Evolutionary conservation across 1,140 invertebrate species (phyloP), one percentile per base, ranked within the genome.

Genomic region (Diplogasteroides magnus): DNA sequence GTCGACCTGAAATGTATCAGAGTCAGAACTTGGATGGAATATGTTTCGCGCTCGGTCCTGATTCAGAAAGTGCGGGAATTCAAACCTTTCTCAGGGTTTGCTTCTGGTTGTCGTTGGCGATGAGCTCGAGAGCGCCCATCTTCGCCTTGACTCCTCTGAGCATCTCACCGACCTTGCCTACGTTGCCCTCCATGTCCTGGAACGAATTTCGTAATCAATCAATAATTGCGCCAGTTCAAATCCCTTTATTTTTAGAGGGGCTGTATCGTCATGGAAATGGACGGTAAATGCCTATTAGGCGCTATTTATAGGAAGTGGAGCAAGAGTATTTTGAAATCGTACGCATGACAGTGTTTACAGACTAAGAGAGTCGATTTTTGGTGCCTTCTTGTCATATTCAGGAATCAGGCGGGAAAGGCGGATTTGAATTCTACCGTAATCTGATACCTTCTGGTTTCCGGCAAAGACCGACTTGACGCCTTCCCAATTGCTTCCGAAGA

Each of bases 81-180:
- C 19, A 11, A 11, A 48, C 37, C 73, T 75, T 74, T 2, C 58
- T 37, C 31, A 75, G 64, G 14, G 73, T 71, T 31, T 69, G 55
- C 58, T 70, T 75, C 68, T 75, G 74, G 23, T 72, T 23, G 56
- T 75, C 74, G 29, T 26, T 74, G 26, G 74, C 74, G 48, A 75
- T 6, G 31, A 67, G 67, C 31, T 70, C 67, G 32, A 75, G 63
- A 14, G 57, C 2, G 14, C 32, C 23, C 37, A 67, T 26, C 25
- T 61, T 73, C 57, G 74, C 72, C 63, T 75, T 73, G 23, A 75
- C 59, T 32, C 58, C 64, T 31, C 26, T 69, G 48, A 75, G 74
- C 3, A 75, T 29, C 23, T 74, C 72, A 55, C 66, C 65, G n/a
- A 74, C 67, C 64, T 68, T 66, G 19, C 74, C 59, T 1, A 75